Evolutionary conservation across 2,113 vertebrate genomes (phyloP), one percentile per base, ranked within the genome.

Genomic region (Zosterops japonicus): DNA sequence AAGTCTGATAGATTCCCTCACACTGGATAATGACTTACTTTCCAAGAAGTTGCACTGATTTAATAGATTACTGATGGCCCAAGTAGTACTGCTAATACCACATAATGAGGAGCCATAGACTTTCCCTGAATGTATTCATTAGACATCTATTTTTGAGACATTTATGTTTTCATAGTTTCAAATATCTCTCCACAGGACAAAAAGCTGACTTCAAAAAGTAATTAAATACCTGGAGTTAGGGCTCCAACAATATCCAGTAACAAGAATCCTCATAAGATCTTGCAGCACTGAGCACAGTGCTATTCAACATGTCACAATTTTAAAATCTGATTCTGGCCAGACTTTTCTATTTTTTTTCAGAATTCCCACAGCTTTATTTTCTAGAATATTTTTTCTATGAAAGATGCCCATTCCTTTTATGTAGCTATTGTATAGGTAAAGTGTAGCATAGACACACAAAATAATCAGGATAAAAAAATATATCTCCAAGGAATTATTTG

Each of bases 81-180:
- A 89, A 75, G 61, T 10, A 83, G 55, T 50, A 60, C 57, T 90
- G 47, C 57, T 94, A 90, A 93, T 61, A 72, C 35, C 41, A 85
- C 50, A 72, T 49, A 89, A 90, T 70, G 49, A 70, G 68, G 78
- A 96, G n/a, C 65, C 95, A 93, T 21, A 79, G 87, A 89, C 65
- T 67, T 93, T 91, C 57, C 74, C 42, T 82, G 83, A 79, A 82
- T 20, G 65, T 57, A 75, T 76, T 89, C 70, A 92, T 63, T 90
- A 91, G 53, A 50, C 50, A 79, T 68, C 55, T 91, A 69, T 83
- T 95, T 97, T 80, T 95, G 75, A 91, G 50, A 69, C 22, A 41
- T 77, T 83, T 53, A 8, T 83, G 42, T 86, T 92, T 95, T 88
- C 67, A 55, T 83, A 65, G 67, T 72, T 88, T 90, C 67, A 90